These are phyloP conservation scores for Atethmia centrago DNA, from an alignment of 2,888 invertebrate species.

Conservation along the genomic window DNA sequence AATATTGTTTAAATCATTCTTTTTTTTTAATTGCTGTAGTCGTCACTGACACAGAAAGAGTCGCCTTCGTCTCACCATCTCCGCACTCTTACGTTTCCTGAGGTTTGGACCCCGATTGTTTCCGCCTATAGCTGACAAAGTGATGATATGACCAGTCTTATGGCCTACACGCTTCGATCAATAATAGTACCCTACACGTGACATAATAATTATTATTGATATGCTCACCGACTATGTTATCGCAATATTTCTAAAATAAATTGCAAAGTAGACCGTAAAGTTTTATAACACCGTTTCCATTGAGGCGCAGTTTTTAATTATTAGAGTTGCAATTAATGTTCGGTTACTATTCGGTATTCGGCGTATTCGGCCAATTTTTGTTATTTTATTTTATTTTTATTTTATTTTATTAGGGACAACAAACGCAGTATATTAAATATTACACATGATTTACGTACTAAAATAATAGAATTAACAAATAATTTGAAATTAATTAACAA, in stretches of 20 bases:
- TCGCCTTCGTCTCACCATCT: background rate
- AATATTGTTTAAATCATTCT: too few relatives aligned
- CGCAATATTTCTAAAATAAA: slow-evolving; percentile 39
- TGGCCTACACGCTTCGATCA: too few relatives aligned
- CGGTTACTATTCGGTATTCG: too few relatives aligned
- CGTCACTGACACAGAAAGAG: background rate
- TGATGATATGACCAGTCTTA: background rate
- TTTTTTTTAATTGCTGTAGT: too few relatives aligned
- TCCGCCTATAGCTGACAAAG: background rate
- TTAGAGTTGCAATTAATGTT: background rate
- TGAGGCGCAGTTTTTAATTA: slow-evolving; percentile 3
- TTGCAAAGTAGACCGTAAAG: slow-evolving; percentile 32
- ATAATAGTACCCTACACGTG: background rate
- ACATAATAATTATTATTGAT: slow-evolving; percentile 6
- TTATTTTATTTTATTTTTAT: too few relatives aligned
- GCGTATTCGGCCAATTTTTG: too few relatives aligned
- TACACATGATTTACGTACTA: too few relatives aligned
- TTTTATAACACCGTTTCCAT: slow-evolving; percentile 5
- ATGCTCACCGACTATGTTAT: slow-evolving; percentile 16
- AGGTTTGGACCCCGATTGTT: background rate
- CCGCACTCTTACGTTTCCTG: background rate
- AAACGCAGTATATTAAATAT: too few relatives aligned
- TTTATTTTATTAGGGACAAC: too few relatives aligned
- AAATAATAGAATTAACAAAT: too few relatives aligned
- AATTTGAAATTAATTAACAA: too few relatives aligned